phyloP scores from a whole-genome alignment of 2,113 vertebrate species.

The Mormyrus iriodes region DNA sequence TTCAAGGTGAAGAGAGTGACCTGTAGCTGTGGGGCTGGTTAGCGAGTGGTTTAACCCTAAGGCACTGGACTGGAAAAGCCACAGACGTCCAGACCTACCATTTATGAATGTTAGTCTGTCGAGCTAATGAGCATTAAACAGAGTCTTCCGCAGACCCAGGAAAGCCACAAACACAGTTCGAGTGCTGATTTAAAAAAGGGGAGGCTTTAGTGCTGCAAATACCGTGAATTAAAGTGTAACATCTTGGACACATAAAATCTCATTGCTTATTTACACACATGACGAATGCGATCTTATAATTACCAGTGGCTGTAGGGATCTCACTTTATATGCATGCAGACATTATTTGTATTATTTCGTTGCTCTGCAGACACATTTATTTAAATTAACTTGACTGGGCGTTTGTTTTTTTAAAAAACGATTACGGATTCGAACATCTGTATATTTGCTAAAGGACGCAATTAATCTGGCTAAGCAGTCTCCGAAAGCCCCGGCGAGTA shows the following conservation, averaged over 20 bases:
- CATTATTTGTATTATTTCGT: not conserved
- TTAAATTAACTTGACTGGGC: not conserved
- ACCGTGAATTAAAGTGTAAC: not conserved
- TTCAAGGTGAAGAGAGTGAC: not conserved
- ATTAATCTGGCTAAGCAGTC: not conserved
- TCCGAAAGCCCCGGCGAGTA: not conserved
- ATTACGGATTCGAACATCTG: constrained; percentile 24
- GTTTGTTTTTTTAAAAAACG: not conserved
- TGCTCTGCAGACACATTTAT: not conserved
- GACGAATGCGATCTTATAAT: not conserved
- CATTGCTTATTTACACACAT: not conserved
- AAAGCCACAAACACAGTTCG: not conserved
- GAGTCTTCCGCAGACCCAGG: not conserved
- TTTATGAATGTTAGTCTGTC: not conserved
- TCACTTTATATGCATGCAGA: not conserved
- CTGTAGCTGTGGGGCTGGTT: not conserved
- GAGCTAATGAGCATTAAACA: constrained; percentile 9
- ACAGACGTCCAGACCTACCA: not conserved
- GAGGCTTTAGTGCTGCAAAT: not conserved
- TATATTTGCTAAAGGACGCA: constrained; percentile 27
- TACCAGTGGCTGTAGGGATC: not conserved
- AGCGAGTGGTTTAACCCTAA: not conserved
- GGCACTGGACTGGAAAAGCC: not conserved
- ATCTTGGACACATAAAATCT: not conserved
- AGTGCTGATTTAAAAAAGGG: not conserved